Evolutionary conservation across 2,797 vertebrate species (phyloP), one percentile per base, ranked within the genome.

Genomic region (Hafferia zeledoni): DNA sequence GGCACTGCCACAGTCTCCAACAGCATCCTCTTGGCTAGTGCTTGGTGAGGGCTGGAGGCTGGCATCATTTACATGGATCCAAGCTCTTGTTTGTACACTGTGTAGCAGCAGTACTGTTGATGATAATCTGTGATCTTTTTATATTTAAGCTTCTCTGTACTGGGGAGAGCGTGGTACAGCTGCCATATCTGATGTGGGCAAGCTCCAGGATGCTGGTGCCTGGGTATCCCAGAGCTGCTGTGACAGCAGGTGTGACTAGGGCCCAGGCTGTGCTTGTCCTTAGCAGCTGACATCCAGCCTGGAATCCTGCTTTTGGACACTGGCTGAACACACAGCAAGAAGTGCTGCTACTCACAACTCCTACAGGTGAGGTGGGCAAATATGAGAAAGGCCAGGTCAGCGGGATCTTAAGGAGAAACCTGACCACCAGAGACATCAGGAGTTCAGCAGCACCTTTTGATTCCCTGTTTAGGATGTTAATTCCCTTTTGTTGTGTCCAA

Each of bases 91-190:
- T 15, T 31, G 44, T 7, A 1, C 50, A 39, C 61, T 53, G 31
- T 2, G 1, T 7, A 2, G 12, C 44, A 14, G 55, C 57, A 3
- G 17, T 8, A 27, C 61, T 67, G 20, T 0, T 28, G 53, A 3
- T 25, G 53, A 10, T 16, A 8, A 12, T 12, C 37, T 8, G 33
- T 20, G 17, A 17, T 43, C 41, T 43, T 23, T 49, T 67, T 10
- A 8, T 37, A 52, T 56, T 14, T 5, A 16, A 63, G 35, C 28
- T 47, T 53, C n/a, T 33, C 9, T 23, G 35, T 18, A 1, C 3
- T 3, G 4, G 70, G 69, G 16, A 47, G 35, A n/a, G n/a, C 0
- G 0, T 1, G 35, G 1, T 10, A 4, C 3, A 12, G 43, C 68
- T 57, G 68, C 25, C 1, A 8, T 8, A 27, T 3, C 41, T 31